Conservation (phyloP, 2,888 invertebrate species). For the Physocephala rufipes region DNA sequence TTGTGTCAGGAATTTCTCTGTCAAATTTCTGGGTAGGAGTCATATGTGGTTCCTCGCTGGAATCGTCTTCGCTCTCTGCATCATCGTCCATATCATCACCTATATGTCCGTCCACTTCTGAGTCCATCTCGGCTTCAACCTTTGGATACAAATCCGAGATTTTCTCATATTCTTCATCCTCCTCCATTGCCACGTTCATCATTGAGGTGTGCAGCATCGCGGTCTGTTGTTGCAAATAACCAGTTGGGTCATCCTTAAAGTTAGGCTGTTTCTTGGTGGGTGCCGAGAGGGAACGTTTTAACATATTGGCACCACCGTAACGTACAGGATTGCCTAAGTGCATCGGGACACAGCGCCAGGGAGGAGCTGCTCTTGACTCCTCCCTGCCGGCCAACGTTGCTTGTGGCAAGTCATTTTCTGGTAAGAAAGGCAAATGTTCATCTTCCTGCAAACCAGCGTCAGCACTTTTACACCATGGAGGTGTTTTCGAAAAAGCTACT, state of each 20-base stretch:
- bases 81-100: conserved; percentile 23
- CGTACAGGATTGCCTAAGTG: conserved; percentile 24
- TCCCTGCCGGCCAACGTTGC: conserved; percentile 26
- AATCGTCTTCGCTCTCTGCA: conserved; percentile 8
- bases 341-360: conserved; percentile 28
- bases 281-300: conserved; percentile 40
- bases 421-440: conserved; percentile 52
- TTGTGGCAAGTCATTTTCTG: conserved; percentile 47
- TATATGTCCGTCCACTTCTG: conserved; percentile 8
- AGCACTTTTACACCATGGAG: conserved; percentile 30
- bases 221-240: conserved; percentile 90
- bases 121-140: conserved; percentile 36
- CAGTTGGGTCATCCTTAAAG: conserved; percentile 91
- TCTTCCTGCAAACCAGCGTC: conserved; percentile 27
- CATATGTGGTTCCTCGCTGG: background rate
- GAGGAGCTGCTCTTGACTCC: background rate
- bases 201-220: conserved; percentile 85
- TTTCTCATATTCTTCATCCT: conserved; percentile 35
- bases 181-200: conserved; percentile 65
- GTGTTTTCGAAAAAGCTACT: conserved; percentile 24
- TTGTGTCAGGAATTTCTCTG: background rate
- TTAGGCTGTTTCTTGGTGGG: conserved; percentile 71
- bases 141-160: no score
- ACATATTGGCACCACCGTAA: conserved; percentile 9
- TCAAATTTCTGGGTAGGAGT: conserved; percentile 2